These are phyloP conservation scores for Rhipidura dahli DNA, from an alignment of 2,113 vertebrate species.

Conservation along the genomic window DNA sequence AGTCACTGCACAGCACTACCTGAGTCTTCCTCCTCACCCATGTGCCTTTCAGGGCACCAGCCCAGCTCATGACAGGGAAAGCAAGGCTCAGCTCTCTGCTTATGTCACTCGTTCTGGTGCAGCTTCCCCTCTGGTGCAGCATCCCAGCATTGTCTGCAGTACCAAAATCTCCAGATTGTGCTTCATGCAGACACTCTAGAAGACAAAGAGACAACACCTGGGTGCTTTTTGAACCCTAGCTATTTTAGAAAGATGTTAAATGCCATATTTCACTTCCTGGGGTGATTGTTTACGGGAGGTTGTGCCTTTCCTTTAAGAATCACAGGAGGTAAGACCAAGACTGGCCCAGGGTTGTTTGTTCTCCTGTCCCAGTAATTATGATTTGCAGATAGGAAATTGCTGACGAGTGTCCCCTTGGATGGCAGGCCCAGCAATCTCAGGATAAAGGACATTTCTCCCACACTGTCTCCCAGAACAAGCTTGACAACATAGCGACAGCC, in stretches of 20 bases:
- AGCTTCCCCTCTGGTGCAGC: background rate
- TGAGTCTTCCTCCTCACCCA: background rate
- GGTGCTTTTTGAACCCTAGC: background rate
- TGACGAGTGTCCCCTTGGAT: background rate
- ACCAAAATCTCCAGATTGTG: background rate
- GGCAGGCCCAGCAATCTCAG: background rate
- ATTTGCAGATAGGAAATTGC: background rate
- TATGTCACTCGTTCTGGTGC: background rate
- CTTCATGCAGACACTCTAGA: background rate
- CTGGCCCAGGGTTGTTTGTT: background rate
- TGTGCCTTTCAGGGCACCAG: background rate
- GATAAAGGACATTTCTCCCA: background rate
- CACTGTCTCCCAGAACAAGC: background rate
- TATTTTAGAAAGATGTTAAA: background rate
- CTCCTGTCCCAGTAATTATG: background rate
- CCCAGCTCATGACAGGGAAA: background rate
- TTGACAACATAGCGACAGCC: background rate
- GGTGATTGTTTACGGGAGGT: accelerated
- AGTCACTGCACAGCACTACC: background rate
- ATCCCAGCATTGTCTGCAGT: background rate
- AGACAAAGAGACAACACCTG: background rate
- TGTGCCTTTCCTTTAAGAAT: background rate
- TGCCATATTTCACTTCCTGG: background rate
- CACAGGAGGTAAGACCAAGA: background rate
- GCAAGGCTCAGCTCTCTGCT: background rate